Conservation (phyloP, 2,113 vertebrate genomes). For the Perca flavescens region DNA sequence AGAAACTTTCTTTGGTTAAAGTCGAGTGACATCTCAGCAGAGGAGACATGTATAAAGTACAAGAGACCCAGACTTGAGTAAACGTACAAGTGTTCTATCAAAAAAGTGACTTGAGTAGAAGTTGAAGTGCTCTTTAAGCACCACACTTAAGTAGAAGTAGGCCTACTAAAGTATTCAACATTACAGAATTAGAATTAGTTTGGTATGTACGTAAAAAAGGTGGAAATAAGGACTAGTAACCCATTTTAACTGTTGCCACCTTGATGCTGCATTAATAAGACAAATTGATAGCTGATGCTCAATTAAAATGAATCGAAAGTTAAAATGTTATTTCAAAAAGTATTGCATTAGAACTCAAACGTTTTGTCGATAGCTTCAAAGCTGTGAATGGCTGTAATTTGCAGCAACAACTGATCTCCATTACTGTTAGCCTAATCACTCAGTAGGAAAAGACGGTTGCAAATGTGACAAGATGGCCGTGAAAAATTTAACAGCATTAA, state of each 20-base stretch:
- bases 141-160: too few species aligned
- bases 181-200: not conserved
- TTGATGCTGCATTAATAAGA: too few species aligned
- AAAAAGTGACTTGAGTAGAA: too few species aligned
- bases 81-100: too few species aligned
- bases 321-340: too few species aligned
- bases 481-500: slow-evolving; percentile 5
- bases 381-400: not conserved
- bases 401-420: not conserved
- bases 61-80: too few species aligned
- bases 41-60: not conserved
- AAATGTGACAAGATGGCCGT: slow-evolving; percentile 8
- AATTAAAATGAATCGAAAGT: too few species aligned
- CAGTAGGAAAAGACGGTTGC: slow-evolving; percentile 2
- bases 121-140: too few species aligned
- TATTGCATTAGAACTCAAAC: too few species aligned
- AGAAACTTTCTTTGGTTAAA: not conserved
- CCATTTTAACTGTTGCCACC: not conserved
- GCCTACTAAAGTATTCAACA: too few species aligned
- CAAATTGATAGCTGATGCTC: not conserved
- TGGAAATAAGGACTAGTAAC: not conserved
- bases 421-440: not conserved
- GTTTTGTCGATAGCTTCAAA: not conserved
- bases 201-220: not conserved
- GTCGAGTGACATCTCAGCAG: not conserved